These are phyloP conservation scores for Zoanthus sansibaricus DNA, from an alignment of 92 coral and sea anemone species.

Conservation along the genomic window DNA sequence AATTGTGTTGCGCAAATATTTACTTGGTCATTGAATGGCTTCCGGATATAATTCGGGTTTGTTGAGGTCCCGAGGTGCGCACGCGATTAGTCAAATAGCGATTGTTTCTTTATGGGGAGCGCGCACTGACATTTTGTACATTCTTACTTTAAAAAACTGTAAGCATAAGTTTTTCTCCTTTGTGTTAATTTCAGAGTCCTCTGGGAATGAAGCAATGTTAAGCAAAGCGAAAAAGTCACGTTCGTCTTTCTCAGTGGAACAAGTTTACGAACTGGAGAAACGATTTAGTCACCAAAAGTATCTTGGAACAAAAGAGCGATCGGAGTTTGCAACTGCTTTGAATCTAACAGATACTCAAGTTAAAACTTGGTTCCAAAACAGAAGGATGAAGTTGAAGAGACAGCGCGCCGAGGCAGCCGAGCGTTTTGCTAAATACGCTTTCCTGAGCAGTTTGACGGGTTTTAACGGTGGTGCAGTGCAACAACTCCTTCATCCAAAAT, in stretches of 20 bases:
- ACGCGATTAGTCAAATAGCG: constrained; percentile 32
- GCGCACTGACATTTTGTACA: neutral
- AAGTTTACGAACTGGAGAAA: constrained; percentile 61
- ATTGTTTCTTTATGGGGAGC: neutral
- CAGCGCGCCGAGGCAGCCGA: constrained; percentile 50
- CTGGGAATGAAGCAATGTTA: constrained; percentile 41
- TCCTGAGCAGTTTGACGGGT: constrained; percentile 42
- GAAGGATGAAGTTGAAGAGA: constrained; percentile 72
- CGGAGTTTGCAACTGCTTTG: constrained; percentile 55
- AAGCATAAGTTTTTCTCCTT: too few relatives aligned
- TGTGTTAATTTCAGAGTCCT: constrained; percentile 37
- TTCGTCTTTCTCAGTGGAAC: constrained; percentile 65
- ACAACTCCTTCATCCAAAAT: constrained; percentile 33
- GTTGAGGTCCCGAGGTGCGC: constrained; percentile 13
- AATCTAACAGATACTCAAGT: constrained; percentile 68
- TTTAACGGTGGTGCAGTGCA: constrained; percentile 22
- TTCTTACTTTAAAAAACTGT: neutral
- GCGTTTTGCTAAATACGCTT: constrained; percentile 48
- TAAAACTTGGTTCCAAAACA: constrained; percentile 72
- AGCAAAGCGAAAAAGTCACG: constrained; percentile 60
- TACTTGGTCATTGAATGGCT: constrained; percentile 28
- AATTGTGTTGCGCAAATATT: constrained; percentile 42
- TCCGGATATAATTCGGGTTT: constrained; percentile 38
- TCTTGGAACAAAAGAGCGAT: constrained; percentile 64
- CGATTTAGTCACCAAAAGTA: constrained; percentile 63